Percentiles rank a stretch among this genome's conserved stretches.
Evolutionary conservation across 1,140 invertebrate genomes (phyloP).

Genomic region (Trissolcus basalis): DNA sequence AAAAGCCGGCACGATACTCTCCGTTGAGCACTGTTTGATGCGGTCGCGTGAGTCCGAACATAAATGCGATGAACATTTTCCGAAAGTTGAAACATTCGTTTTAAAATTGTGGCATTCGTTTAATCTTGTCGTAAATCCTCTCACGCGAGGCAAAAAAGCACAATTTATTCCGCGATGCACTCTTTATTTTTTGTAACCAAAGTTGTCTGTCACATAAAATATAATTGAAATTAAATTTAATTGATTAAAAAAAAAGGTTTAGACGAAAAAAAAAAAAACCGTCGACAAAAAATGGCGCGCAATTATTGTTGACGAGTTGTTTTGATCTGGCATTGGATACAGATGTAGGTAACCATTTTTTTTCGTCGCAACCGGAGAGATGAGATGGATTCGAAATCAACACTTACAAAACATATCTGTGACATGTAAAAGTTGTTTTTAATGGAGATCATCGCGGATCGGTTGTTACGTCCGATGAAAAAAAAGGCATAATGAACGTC

Average conservation of each 20-base stretch:
- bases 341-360: not conserved
- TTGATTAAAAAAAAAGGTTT: too few relatives aligned
- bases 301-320: too few relatives aligned
- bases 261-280: too few relatives aligned
- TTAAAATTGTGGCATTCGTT: too few relatives aligned
- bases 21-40: slow-evolving; percentile 11
- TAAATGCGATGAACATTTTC: slow-evolving; percentile 28
- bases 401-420: slow-evolving; percentile 19
- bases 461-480: slow-evolving; percentile 38
- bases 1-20: slow-evolving; percentile 31
- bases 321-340: too few relatives aligned
- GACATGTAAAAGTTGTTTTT: slow-evolving; percentile 23
- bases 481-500: slow-evolving; percentile 52
- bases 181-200: too few relatives aligned
- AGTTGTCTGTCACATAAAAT: too few relatives aligned
- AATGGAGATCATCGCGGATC: slow-evolving; percentile 27
- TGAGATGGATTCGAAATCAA: slow-evolving; percentile 4
- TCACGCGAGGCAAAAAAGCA: too few relatives aligned
- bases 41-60: slow-evolving; percentile 35
- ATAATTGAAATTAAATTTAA: too few relatives aligned
- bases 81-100: slow-evolving; percentile 3
- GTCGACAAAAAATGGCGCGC: not conserved
- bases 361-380: not conserved
- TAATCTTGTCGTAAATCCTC: too few relatives aligned
- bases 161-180: too few relatives aligned